These are phyloP conservation scores for Lamellibrachia luymesi DNA, from an alignment of 1,140 invertebrate species.

Conservation along the genomic window DNA sequence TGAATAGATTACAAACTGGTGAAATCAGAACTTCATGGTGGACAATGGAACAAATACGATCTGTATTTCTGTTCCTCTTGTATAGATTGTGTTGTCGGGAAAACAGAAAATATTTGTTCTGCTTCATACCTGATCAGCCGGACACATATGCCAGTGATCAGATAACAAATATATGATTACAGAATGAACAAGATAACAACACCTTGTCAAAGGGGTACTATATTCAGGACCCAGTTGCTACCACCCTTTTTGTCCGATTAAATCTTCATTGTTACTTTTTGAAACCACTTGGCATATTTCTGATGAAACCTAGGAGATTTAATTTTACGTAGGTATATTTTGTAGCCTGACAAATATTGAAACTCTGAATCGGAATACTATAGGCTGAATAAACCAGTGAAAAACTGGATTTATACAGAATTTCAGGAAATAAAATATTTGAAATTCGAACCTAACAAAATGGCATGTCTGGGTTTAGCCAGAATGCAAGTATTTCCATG, in stretches of 20 bases:
- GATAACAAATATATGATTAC: neutral
- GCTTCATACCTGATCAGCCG: neutral
- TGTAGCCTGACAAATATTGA: too few relatives aligned
- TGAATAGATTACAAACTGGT: neutral
- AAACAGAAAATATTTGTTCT: neutral
- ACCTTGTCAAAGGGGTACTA: neutral
- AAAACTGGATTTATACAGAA: too few relatives aligned
- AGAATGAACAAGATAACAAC: neutral
- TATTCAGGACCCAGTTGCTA: neutral
- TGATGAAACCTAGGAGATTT: too few relatives aligned
- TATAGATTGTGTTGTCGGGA: neutral
- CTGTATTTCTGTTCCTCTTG: neutral
- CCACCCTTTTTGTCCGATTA: neutral
- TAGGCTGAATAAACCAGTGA: too few relatives aligned
- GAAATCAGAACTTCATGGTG: neutral
- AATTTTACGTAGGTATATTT: too few relatives aligned
- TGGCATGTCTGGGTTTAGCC: too few relatives aligned
- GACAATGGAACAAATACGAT: neutral
- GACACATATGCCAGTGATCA: neutral
- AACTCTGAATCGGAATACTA: too few relatives aligned
- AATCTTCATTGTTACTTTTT: neutral
- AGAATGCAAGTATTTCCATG: too few relatives aligned
- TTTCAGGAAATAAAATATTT: too few relatives aligned
- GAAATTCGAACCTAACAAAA: too few relatives aligned
- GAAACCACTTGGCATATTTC: neutral